Conservation (phyloP, 1,140 invertebrate genomes). For the Oryctes rhinoceros region DNA sequence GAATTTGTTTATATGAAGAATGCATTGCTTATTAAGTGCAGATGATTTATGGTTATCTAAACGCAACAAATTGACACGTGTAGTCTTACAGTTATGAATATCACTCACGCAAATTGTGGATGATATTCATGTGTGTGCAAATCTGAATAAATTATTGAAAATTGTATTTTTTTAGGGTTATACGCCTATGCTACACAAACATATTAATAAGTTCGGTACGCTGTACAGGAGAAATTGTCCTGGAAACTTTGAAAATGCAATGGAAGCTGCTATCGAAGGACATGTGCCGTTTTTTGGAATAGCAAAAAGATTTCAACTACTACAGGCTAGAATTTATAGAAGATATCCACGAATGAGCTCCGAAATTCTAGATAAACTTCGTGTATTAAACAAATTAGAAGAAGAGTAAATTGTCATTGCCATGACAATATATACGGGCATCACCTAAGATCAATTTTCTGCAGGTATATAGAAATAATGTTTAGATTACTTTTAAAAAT, state of each 20-base stretch:
- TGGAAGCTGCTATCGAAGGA: background rate
- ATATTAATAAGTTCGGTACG: too few species aligned
- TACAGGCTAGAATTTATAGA: background rate
- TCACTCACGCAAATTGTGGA: too few species aligned
- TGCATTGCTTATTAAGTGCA: too few species aligned
- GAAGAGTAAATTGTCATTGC: background rate
- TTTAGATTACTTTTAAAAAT: background rate
- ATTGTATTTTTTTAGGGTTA: too few species aligned
- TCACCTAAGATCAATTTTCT: slow-evolving; percentile 41
- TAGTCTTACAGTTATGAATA: too few species aligned
- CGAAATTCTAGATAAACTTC: background rate
- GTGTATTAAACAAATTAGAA: slow-evolving; percentile 7
- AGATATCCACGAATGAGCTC: background rate
- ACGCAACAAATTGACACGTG: too few species aligned
- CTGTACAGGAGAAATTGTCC: background rate
- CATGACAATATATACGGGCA: slow-evolving; percentile 29
- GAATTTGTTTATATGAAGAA: too few species aligned
- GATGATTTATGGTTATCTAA: too few species aligned
- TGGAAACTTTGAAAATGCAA: background rate
- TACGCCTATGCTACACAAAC: too few species aligned
- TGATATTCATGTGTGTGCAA: too few species aligned
- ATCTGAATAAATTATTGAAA: too few species aligned
- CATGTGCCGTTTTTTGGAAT: background rate
- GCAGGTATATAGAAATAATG: slow-evolving; percentile 40
- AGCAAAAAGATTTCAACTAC: background rate